phyloP scores from a whole-genome alignment of 2,113 vertebrate genomes.

The Prinia subflava region DNA sequence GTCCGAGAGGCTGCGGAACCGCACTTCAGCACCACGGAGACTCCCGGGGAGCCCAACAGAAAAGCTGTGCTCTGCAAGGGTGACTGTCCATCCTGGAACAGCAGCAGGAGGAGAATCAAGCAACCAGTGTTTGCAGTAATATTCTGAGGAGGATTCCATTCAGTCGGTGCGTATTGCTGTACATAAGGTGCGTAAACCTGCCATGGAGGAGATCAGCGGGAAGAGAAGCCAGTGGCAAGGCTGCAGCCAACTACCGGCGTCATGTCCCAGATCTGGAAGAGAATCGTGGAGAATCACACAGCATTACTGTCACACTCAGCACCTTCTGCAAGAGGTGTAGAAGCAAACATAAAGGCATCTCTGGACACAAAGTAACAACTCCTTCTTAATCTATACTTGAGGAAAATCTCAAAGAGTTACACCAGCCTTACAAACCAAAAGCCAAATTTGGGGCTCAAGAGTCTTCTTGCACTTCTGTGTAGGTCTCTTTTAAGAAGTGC shows the following conservation, averaged over 20 bases:
- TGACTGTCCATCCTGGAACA: constrained; percentile 43
- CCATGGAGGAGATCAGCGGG: constrained; percentile 76
- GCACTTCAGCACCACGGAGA: neutral
- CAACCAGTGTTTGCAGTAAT: constrained; percentile 64
- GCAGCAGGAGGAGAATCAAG: constrained; percentile 47
- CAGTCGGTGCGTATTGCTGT: constrained; percentile 17
- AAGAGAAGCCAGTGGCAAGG: constrained; percentile 89
- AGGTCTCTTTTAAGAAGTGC: neutral
- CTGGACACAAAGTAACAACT: neutral
- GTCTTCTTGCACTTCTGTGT: neutral
- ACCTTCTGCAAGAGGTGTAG: neutral
- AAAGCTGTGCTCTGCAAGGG: constrained; percentile 16
- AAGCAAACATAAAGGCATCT: neutral
- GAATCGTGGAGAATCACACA: neutral
- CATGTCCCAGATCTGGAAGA: constrained; percentile 95
- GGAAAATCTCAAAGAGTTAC: neutral
- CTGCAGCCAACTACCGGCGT: constrained; percentile 93
- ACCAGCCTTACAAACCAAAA: neutral
- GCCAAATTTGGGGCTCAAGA: neutral
- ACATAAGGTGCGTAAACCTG: constrained; percentile 30
- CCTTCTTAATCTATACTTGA: neutral
- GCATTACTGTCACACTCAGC: neutral
- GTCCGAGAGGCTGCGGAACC: neutral
- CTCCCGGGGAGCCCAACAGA: constrained; percentile 15
- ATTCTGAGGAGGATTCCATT: constrained; percentile 31